Evolutionary conservation across 2,113 vertebrate species (phyloP).

Genomic region (Talpa occidentalis): DNA sequence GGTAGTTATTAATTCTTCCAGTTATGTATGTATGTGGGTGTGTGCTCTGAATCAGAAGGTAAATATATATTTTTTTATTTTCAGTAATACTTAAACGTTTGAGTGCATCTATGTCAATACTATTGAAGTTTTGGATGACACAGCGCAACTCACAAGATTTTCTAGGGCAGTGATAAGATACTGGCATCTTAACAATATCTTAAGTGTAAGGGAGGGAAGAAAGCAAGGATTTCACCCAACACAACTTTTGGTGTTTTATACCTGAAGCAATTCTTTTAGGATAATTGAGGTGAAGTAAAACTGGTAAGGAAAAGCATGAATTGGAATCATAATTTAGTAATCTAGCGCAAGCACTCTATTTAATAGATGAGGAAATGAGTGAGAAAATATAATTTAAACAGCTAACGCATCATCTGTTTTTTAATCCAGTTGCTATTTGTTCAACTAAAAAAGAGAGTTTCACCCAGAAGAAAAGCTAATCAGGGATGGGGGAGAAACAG

Average conservation of each 20-base stretch:
- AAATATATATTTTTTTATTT: not conserved
- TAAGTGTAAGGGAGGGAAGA: not conserved
- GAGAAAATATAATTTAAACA: not conserved
- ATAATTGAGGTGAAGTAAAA: not conserved
- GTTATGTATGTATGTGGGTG: not conserved
- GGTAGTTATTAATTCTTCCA: not conserved
- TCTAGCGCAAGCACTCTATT: not conserved
- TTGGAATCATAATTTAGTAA: not conserved
- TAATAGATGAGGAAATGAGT: not conserved
- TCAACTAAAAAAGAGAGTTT: not conserved
- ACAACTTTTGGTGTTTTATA: not conserved
- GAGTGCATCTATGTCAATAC: not conserved
- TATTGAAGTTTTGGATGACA: not conserved
- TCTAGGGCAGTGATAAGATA: not conserved
- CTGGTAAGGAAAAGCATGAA: not conserved
- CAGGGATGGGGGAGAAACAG: accelerated
- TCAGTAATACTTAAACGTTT: not conserved
- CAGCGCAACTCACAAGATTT: not conserved
- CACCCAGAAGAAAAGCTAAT: not conserved
- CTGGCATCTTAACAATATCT: not conserved
- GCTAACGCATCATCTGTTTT: not conserved
- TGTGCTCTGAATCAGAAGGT: not conserved
- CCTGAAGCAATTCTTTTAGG: not conserved
- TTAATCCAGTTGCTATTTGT: not conserved
- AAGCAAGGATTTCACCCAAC: not conserved